Evolutionary conservation across 2,113 vertebrate genomes (phyloP), one percentile per base, ranked within the genome.

Genomic region (Aegotheles bennettii): DNA sequence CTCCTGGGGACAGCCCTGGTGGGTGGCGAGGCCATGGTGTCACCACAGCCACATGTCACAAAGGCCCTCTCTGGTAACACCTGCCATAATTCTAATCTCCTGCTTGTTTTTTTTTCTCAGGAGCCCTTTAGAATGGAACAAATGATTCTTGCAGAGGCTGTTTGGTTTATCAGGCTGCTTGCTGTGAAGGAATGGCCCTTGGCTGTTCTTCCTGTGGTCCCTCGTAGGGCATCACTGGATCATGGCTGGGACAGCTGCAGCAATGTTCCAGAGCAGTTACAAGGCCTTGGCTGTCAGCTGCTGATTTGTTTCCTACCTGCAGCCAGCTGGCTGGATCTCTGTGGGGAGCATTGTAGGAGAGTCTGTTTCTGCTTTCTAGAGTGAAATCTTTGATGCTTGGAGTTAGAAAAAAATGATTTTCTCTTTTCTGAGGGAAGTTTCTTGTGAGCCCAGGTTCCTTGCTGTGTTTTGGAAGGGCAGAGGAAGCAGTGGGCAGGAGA

Each of bases 31-130:
- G 45, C 12, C 15, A 10, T 16, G 1, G 10, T n/a, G 8, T 35
- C 9, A 33, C 24, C 48, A 11, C 13, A 74, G 42, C 26, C 0
- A 0, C 7, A 17, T 47, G 18, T 38, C 56, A 24, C 50, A 54
- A 28, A 67, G 8, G 20, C 48, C 36, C n/a, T 18, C 38, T 42
- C 59, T 40, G 3, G 42, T 40, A 50, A 57, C 1, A 31, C 40
- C 61, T 75, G 26, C 61, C 26, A 5, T 23, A 33, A 56, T 78
- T 91, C 14, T 38, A 21, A 7, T 18, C 9, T 77, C 7, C 3
- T 10, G 14, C 3, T 23, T 57, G 53, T 35, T 23, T 48, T n/a
- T 53, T 13, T 21, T 16, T 4, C 7, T 36, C 5, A 60, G 71
- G 9, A 91, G 29, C 14, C 24, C 3, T 84, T 91, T 56, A 53